Conservation (phyloP, 2,888 invertebrate genomes). For the Bombylius discolor region DNA sequence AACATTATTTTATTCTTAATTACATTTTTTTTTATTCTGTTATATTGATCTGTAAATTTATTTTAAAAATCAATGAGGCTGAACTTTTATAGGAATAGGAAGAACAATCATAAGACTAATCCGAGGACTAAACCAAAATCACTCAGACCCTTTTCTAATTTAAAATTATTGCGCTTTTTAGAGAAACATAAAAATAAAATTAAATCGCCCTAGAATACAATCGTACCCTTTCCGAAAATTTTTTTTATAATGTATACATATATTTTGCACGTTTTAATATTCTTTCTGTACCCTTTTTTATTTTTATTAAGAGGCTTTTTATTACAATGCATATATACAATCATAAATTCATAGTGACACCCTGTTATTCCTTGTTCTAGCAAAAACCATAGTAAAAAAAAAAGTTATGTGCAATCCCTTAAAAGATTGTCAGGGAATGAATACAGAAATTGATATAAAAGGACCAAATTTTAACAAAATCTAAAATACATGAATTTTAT, state of each 20-base stretch:
- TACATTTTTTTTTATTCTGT: too few species aligned
- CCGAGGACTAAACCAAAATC: background rate
- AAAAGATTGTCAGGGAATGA: too few species aligned
- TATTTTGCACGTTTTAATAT: background rate
- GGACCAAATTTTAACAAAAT: too few species aligned
- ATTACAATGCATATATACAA: background rate
- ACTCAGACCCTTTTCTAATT: conserved; percentile 11
- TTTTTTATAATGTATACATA: background rate
- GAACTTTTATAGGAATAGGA: background rate
- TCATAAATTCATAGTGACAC: conserved; percentile 19
- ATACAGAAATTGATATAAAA: too few species aligned
- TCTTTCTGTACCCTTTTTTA: background rate
- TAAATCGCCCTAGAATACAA: conserved; percentile 17
- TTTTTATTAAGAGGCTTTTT: background rate
- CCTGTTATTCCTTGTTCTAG: conserved; percentile 16
- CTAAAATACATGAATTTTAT: too few species aligned
- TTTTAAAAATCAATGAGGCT: background rate
- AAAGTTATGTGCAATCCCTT: too few species aligned
- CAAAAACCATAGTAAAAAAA: conserved; percentile 1
- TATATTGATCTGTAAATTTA: too few species aligned
- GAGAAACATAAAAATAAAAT: conserved; percentile 20
- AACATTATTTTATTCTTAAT: too few species aligned
- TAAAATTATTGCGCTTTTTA: conserved; percentile 19
- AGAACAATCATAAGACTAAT: background rate
- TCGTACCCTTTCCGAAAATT: conserved; percentile 12